Evolutionary conservation across 2,113 vertebrate genomes (phyloP).

Genomic region (Gobiocypris rarus): DNA sequence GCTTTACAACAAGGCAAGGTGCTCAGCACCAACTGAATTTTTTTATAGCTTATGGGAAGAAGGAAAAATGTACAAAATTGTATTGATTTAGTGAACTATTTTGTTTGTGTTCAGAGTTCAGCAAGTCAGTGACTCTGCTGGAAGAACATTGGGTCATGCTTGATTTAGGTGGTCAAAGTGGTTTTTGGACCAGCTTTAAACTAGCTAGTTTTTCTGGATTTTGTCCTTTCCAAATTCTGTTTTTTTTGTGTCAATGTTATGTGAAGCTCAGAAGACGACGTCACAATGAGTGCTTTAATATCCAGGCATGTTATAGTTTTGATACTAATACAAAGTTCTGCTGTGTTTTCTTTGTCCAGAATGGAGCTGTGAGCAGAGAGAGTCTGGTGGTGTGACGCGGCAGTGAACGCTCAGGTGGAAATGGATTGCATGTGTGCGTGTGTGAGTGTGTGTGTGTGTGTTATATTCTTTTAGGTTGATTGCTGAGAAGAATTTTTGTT

Average conservation of each 20-base stretch:
- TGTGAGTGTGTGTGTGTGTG: not conserved
- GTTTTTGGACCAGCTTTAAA: too few relatives aligned
- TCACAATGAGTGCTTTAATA: not conserved
- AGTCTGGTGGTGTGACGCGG: conserved; percentile 83
- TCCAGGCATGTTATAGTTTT: not conserved
- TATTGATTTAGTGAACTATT: not conserved
- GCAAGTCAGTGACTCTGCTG: not conserved
- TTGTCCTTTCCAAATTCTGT: not conserved
- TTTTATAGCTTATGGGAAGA: too few relatives aligned
- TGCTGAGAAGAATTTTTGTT: not conserved
- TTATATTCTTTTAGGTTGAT: not conserved
- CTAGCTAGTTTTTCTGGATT: too few relatives aligned
- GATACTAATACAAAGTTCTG: not conserved
- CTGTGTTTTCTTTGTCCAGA: conserved; percentile 72
- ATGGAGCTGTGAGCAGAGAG: conserved; percentile 86
- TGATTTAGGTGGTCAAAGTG: not conserved
- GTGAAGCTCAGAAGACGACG: not conserved
- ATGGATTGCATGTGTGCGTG: not conserved
- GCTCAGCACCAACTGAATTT: too few relatives aligned
- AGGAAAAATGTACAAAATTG: too few relatives aligned
- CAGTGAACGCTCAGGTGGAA: conserved; percentile 46
- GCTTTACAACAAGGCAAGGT: too few relatives aligned
- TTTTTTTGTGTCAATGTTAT: not conserved
- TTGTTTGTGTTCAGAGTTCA: not conserved
- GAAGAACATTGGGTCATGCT: not conserved